Base-by-base conservation (phyloP, 2,797 vertebrate species). In the Protosalanx chinensis region DNA sequence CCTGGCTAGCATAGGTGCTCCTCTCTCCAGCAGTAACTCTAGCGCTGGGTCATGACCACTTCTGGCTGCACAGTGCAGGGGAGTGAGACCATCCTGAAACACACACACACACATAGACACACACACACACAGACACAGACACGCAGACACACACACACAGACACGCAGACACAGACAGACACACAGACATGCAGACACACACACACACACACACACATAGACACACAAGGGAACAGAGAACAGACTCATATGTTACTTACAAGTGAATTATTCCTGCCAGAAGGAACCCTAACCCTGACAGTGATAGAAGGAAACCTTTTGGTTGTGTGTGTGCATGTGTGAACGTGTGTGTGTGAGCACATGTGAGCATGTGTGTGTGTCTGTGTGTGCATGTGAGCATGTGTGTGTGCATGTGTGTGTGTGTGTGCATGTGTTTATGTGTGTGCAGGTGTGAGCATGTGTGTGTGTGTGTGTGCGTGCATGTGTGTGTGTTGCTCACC, bases 51-150 rank as follows among this genome's bases (percentile, higher is more conserved):
- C 97, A 3, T 99, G 97, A 60, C 97, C 97, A 75, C 97, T 99
- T 69, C 97, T 91, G 8, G 97, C 97, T 56, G 96, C 97, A 79
- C 97, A 99, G 77, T 99, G 97, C 64, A 99, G 92, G 0, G 97
- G 97, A 0, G 97, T 99, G 77, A 99, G 87, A 16, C 97, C 97
- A 68, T 99, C 97, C 97, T 98, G 88, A 16, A 68, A 12, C 12
- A 79, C 73, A 84, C 32, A 80, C 18, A 57, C 59, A 75, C 49
- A 72, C 65, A 74, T n/a, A n/a, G n/a, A n/a, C n/a, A n/a, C n/a
- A n/a, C n/a, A n/a, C n/a, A n/a, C n/a, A n/a, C n/a, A n/a, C n/a
- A n/a, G n/a, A n/a, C n/a, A n/a, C n/a, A n/a, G n/a, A n/a, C n/a
- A n/a, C n/a, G n/a, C n/a, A n/a, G n/a, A n/a, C n/a, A n/a, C n/a